phyloP scores from a whole-genome alignment of 2,888 invertebrate species.

The Platycheirus albimanus region DNA sequence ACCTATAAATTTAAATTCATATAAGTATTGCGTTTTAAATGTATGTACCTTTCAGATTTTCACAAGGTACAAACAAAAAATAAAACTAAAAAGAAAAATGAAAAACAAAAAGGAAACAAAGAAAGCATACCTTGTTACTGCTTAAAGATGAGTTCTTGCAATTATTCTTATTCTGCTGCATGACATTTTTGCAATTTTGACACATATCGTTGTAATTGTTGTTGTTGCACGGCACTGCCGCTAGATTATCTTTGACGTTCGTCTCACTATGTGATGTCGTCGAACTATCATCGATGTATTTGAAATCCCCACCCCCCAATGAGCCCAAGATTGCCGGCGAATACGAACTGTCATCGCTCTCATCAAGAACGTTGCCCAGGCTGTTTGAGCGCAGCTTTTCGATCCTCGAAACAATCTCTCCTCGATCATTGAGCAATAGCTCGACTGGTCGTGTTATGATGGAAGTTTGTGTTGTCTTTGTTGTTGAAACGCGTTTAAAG shows the following conservation, averaged over 20 bases:
- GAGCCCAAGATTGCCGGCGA: conserved; percentile 52
- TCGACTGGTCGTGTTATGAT: conserved; percentile 79
- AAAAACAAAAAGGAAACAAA: conserved; percentile 5
- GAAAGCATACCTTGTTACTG: conserved; percentile 72
- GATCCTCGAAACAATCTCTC: conserved; percentile 78
- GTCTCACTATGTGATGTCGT: conserved; percentile 80
- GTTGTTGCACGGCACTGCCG: conserved; percentile 50
- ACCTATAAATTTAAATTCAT: no score
- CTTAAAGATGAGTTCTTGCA: conserved; percentile 76
- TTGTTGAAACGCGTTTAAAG: conserved; percentile 78
- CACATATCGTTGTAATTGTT: conserved; percentile 77
- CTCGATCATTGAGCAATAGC: conserved; percentile 79
- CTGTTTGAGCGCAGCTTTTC: conserved; percentile 80
- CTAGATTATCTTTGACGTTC: conserved; percentile 75
- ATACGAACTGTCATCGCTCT: conserved; percentile 64
- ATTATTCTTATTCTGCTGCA: conserved; percentile 80
- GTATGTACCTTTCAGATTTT: no score
- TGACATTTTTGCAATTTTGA: conserved; percentile 79
- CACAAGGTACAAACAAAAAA: background rate
- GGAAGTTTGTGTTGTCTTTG: conserved; percentile 79
- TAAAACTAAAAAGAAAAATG: background rate
- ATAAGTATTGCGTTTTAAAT: no score
- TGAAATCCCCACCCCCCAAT: conserved; percentile 77
- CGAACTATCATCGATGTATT: conserved; percentile 81
- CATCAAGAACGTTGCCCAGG: conserved; percentile 80